Evolutionary conservation across 2,888 invertebrate species (phyloP).

Genomic region (Megaustenia siamemsis): DNA sequence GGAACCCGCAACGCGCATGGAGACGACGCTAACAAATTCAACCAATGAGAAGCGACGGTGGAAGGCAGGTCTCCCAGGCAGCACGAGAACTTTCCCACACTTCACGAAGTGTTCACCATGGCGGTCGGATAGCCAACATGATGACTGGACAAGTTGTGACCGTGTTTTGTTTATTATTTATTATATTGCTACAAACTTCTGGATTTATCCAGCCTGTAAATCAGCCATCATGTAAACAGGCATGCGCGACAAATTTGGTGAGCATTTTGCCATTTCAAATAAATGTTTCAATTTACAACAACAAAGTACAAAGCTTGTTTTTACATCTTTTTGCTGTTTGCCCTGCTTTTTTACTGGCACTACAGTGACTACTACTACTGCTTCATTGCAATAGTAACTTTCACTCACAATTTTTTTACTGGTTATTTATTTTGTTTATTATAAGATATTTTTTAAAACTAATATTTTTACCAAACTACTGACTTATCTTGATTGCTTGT

Average conservation of each 20-base stretch:
- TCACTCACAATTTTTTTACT: too few species aligned
- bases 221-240: constrained; percentile 21
- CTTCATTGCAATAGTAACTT: too few species aligned
- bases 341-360: too few species aligned
- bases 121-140: constrained; percentile 3
- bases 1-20: background rate
- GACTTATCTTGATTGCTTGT: too few species aligned
- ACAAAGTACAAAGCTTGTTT: too few species aligned
- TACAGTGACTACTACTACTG: too few species aligned
- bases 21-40: background rate
- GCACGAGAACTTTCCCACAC: constrained; percentile 16
- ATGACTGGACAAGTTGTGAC: constrained; percentile 11
- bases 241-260: constrained; percentile 10
- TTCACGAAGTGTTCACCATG: constrained; percentile 10
- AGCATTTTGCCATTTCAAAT: too few species aligned
- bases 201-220: constrained; percentile 19
- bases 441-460: too few species aligned
- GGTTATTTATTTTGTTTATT: too few species aligned
- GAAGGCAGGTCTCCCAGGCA: background rate
- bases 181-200: constrained; percentile 2
- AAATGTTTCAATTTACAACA: too few species aligned
- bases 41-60: constrained; percentile 4
- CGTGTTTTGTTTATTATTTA: constrained; percentile 5
- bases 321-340: too few species aligned
- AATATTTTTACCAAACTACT: too few species aligned